A percentile compares a stretch with the other conserved stretches of the same genome.
These are phyloP conservation scores for Bucco capensis DNA, from an alignment of 2,113 vertebrate genomes.

Conservation along the genomic window DNA sequence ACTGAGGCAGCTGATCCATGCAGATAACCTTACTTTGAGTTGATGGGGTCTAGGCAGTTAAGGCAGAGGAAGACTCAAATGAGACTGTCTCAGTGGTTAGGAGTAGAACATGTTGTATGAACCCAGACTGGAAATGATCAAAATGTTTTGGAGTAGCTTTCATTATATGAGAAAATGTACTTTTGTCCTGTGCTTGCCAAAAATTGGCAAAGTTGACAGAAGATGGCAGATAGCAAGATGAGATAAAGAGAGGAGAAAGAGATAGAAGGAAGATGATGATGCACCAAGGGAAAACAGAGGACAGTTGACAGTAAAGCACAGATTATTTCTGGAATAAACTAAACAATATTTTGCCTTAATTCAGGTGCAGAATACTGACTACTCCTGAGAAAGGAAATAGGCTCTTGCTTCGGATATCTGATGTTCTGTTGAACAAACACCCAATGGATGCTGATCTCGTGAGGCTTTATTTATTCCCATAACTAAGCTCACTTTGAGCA, in stretches of 20 bases:
- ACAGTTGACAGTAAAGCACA: neutral
- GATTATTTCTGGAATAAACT: neutral
- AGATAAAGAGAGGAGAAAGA: neutral
- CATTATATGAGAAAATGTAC: neutral
- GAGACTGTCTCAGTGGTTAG: accelerated
- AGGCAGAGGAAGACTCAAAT: neutral
- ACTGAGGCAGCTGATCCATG: neutral
- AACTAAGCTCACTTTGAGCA: neutral
- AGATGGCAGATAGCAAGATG: accelerated
- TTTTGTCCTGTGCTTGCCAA: neutral
- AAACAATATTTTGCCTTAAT: neutral
- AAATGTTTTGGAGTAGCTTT: neutral
- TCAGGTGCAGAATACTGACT: accelerated
- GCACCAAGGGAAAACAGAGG: neutral
- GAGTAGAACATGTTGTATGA: neutral
- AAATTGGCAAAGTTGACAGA: neutral
- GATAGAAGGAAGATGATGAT: neutral
- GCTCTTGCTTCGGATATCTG: neutral
- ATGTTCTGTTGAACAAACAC: neutral
- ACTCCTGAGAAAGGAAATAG: neutral
- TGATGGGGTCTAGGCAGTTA: accelerated
- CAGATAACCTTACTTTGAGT: neutral
- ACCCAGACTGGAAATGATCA: neutral
- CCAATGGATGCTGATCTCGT: neutral
- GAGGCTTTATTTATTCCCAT: neutral